Conservation (phyloP, 2,113 vertebrate species). For the Elephas maximus region DNA sequence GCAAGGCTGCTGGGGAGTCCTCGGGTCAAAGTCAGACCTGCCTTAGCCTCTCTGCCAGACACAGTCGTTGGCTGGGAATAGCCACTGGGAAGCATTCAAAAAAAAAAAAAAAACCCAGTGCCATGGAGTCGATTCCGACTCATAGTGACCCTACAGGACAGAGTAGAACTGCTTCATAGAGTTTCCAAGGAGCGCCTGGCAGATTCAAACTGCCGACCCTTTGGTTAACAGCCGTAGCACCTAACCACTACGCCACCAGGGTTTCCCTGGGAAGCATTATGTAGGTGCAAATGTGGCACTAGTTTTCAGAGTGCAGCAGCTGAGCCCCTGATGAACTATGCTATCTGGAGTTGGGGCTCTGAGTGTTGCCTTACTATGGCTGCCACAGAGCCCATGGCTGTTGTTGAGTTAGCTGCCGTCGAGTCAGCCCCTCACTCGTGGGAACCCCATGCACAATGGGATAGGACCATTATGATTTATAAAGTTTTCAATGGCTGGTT, state of each 20-base stretch:
- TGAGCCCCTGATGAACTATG: background rate
- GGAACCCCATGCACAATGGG: background rate
- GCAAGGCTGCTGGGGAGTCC: background rate
- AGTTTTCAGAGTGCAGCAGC: background rate
- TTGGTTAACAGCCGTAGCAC: too few relatives aligned
- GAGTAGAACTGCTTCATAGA: too few relatives aligned
- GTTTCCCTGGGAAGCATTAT: background rate
- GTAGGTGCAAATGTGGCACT: background rate
- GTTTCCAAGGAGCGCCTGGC: too few relatives aligned
- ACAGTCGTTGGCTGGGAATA: background rate
- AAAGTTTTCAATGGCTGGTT: background rate
- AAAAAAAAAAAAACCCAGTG: too few relatives aligned
- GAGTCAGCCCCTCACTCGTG: too few relatives aligned
- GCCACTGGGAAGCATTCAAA: background rate
- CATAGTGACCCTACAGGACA: too few relatives aligned
- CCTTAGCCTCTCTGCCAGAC: fast-evolving
- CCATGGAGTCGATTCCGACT: too few relatives aligned
- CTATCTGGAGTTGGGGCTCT: background rate
- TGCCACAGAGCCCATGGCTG: background rate
- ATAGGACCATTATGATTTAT: background rate
- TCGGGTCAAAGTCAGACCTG: background rate
- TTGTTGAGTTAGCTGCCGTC: background rate
- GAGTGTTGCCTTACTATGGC: background rate
- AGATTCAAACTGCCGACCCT: too few relatives aligned
- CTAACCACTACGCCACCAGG: too few relatives aligned